Evolutionary conservation across 2,888 invertebrate genomes (phyloP).

Genomic region (Balanococcus diminutus): DNA sequence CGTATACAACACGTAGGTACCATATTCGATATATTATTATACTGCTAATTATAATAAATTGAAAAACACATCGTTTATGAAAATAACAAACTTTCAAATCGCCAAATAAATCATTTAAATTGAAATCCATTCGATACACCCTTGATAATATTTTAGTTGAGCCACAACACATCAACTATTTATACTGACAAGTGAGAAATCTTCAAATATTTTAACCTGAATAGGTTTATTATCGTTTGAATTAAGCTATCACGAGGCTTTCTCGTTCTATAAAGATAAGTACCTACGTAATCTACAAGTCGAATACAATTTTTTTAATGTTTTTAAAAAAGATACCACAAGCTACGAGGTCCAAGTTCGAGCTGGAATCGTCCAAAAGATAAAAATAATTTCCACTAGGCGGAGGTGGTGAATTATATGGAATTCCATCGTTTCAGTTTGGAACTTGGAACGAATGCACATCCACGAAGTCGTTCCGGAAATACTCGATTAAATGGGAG

Average conservation of each 20-base stretch:
- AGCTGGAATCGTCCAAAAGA: not conserved
- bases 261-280: too few relatives aligned
- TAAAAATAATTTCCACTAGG: not conserved
- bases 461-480: not conserved
- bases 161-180: too few relatives aligned
- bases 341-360: not conserved
- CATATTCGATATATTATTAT: not conserved
- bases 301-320: not conserved
- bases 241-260: not conserved
- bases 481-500: constrained; percentile 6
- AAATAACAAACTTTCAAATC: not conserved
- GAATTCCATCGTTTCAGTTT: not conserved
- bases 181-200: not conserved
- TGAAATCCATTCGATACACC: not conserved
- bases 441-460: not conserved
- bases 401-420: not conserved
- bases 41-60: not conserved
- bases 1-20: not conserved
- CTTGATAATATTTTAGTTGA: too few relatives aligned
- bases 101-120: not conserved
- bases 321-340: not conserved
- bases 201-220: too few relatives aligned
- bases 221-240: not conserved
- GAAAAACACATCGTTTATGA: not conserved
- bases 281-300: too few relatives aligned